Evolutionary conservation across 1,140 invertebrate species (phyloP).

Genomic region (Epicauta chinensis): DNA sequence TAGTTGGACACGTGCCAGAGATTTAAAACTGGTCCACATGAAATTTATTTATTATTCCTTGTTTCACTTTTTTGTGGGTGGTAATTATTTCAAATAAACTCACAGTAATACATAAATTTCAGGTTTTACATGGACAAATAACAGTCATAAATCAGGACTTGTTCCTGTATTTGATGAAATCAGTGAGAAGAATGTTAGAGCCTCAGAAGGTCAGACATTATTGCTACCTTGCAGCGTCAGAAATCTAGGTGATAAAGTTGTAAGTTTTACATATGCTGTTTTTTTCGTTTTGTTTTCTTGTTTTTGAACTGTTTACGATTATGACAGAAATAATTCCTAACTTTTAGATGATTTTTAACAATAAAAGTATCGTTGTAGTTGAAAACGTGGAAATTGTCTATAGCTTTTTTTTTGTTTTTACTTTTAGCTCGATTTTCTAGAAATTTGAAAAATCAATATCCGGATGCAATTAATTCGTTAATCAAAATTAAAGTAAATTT

Average conservation of each 20-base stretch:
- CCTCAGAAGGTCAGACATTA: conserved; percentile 48
- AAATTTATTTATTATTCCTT: background rate
- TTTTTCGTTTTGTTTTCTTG: too few relatives aligned
- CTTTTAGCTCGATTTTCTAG: too few relatives aligned
- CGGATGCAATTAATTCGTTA: too few relatives aligned
- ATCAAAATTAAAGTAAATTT: too few relatives aligned
- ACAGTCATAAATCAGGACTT: conserved; percentile 7
- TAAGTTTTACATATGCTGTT: conserved; percentile 48
- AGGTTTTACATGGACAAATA: conserved; percentile 17
- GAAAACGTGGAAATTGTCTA: too few relatives aligned
- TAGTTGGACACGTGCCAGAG: conserved; percentile 6
- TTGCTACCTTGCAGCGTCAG: conserved; percentile 55
- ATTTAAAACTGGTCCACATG: conserved; percentile 1
- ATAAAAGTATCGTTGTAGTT: too few relatives aligned
- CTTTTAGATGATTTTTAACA: too few relatives aligned
- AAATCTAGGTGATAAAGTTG: conserved; percentile 57
- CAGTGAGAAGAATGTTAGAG: conserved; percentile 29
- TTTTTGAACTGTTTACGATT: too few relatives aligned
- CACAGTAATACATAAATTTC: conserved; percentile 10
- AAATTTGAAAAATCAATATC: too few relatives aligned
- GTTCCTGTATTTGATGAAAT: conserved; percentile 31
- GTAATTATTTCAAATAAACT: conserved; percentile 5
- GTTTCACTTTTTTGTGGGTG: background rate
- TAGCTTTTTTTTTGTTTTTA: too few relatives aligned
- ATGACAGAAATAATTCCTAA: too few relatives aligned